Conservation (phyloP, 1,140 invertebrate genomes). For the Wasmannia auropunctata region DNA sequence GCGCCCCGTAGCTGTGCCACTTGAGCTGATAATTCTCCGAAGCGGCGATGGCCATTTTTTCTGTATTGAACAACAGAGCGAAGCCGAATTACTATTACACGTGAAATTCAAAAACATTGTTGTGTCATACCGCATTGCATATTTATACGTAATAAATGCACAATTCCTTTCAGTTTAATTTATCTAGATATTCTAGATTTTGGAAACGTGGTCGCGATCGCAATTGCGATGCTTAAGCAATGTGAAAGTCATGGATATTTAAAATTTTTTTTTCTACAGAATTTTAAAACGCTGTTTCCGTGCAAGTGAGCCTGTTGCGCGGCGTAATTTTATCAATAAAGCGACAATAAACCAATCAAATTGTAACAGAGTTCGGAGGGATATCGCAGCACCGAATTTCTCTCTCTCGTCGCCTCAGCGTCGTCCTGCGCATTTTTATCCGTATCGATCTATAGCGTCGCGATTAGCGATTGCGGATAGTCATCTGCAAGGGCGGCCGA, state of each 20-base stretch:
- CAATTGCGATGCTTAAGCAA: too few species aligned
- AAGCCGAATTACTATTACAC: background rate
- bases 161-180: background rate
- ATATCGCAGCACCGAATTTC: background rate
- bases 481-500: constrained; percentile 14
- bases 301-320: constrained; percentile 11
- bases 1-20: constrained; percentile 93
- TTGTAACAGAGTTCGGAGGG: background rate
- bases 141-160: background rate
- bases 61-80: constrained; percentile 57
- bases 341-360: background rate
- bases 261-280: too few species aligned
- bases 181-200: too few species aligned
- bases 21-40: constrained; percentile 94
- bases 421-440: constrained; percentile 28
- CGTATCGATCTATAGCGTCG: constrained; percentile 48
- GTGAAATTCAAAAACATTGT: background rate
- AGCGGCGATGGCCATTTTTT: constrained; percentile 84
- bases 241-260: too few species aligned
- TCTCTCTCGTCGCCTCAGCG: background rate
- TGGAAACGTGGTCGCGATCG: background rate
- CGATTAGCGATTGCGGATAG: constrained; percentile 31
- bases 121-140: background rate
- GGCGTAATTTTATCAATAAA: background rate
- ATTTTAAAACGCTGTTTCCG: too few species aligned